Conservation (phyloP, 2,797 vertebrate species). For the Carduelis carduelis region DNA sequence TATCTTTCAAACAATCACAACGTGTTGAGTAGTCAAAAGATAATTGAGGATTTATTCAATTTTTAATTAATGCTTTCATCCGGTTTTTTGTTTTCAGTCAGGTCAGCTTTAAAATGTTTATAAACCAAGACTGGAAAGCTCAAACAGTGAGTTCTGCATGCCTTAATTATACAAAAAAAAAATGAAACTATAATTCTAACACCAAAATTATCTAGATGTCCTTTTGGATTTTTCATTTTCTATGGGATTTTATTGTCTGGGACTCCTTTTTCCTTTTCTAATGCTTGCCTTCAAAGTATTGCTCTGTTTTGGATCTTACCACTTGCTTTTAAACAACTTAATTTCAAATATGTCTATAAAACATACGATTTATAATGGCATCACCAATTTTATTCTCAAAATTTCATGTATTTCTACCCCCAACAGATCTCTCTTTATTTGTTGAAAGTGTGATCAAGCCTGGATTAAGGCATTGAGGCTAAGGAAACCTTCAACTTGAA, state of each 20-base stretch:
- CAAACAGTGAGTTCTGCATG: background rate
- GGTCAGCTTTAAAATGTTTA: background rate
- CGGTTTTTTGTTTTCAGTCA: background rate
- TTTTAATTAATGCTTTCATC: background rate
- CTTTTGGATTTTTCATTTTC: background rate
- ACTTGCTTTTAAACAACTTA: background rate
- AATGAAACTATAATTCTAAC: background rate
- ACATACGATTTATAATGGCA: background rate
- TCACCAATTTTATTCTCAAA: background rate
- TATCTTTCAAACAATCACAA: background rate
- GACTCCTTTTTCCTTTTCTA: background rate
- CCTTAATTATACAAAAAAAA: background rate
- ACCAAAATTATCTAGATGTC: background rate
- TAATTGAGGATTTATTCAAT: background rate
- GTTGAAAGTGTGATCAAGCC: background rate
- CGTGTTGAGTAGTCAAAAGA: background rate
- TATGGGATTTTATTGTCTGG: background rate
- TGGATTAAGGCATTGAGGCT: background rate
- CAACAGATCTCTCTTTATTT: background rate
- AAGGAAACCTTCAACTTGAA: background rate
- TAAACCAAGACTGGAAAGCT: background rate
- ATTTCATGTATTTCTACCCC: background rate
- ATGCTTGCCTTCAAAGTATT: background rate
- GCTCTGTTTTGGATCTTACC: background rate
- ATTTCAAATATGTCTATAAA: background rate